Conservation (phyloP, 2,797 vertebrate genomes). For the Premnoplex brunnescens region DNA sequence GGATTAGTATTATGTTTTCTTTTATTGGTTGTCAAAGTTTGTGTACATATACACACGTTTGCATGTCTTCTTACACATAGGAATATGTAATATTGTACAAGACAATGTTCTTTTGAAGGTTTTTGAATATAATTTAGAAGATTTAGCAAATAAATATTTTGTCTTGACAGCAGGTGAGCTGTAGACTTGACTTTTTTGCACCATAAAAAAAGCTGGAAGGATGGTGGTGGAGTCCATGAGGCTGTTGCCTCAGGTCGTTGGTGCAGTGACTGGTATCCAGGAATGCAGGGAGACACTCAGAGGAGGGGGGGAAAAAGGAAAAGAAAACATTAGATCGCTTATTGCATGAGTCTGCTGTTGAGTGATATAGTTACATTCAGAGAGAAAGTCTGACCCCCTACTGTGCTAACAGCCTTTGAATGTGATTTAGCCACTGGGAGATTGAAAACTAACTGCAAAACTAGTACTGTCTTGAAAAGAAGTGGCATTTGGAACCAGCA, state of each 20-base stretch:
- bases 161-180: slow-evolving; percentile 26
- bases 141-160: background rate
- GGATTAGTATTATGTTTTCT: background rate
- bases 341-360: slow-evolving; percentile 69
- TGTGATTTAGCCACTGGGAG: slow-evolving; percentile 66
- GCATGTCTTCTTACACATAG: background rate
- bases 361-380: slow-evolving; percentile 70
- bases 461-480: slow-evolving; percentile 65
- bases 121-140: background rate
- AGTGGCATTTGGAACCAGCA: slow-evolving; percentile 65
- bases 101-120: background rate
- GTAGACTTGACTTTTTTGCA: background rate
- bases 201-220: background rate
- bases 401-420: slow-evolving; percentile 72
- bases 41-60: background rate
- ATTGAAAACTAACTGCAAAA: slow-evolving; percentile 66
- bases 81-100: background rate
- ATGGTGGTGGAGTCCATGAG: slow-evolving; percentile 27
- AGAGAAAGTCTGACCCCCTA: slow-evolving; percentile 58
- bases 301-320: slow-evolving; percentile 12
- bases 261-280: slow-evolving; percentile 56
- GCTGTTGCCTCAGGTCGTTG: slow-evolving; percentile 47
- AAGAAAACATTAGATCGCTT: slow-evolving; percentile 64
- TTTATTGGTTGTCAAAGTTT: background rate
- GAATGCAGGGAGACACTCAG: slow-evolving; percentile 57